Conservation (phyloP, 2,888 invertebrate genomes). For the Abscondita cerata region DNA sequence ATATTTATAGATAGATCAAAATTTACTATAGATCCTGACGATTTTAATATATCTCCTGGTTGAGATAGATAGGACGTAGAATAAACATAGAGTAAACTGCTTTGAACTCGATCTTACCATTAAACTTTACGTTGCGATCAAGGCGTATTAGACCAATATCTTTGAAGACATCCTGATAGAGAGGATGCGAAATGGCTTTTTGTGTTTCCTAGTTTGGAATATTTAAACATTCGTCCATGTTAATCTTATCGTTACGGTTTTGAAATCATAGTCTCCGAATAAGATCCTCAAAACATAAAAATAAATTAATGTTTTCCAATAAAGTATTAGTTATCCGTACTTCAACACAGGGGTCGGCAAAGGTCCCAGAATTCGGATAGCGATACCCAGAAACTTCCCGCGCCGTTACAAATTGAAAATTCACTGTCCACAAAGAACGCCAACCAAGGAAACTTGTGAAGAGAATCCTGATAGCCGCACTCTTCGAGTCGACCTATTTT, state of each 20-base stretch:
- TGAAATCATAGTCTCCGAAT: neutral
- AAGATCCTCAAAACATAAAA: neutral
- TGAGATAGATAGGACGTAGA: neutral
- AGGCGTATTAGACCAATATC: too few relatives aligned
- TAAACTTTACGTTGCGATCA: neutral
- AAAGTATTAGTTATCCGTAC: too few relatives aligned
- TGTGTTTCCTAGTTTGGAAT: neutral
- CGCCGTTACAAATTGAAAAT: neutral
- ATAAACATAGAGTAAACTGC: neutral
- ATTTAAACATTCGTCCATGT: neutral
- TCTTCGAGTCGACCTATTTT: too few relatives aligned
- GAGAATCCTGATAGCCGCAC: neutral
- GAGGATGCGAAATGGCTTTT: neutral
- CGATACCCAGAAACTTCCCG: neutral
- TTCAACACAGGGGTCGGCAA: too few relatives aligned
- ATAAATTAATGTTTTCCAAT: too few relatives aligned
- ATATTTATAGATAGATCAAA: neutral
- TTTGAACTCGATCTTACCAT: neutral
- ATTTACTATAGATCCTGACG: neutral
- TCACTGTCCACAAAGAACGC: neutral
- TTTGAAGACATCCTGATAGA: neutral
- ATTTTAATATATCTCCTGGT: neutral
- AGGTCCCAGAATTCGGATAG: too few relatives aligned
- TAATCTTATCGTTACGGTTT: neutral
- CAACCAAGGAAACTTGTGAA: constrained; percentile 1